phyloP scores from a whole-genome alignment of 92 coral and sea anemone species.

The Hydrozoanthus gracilis region DNA sequence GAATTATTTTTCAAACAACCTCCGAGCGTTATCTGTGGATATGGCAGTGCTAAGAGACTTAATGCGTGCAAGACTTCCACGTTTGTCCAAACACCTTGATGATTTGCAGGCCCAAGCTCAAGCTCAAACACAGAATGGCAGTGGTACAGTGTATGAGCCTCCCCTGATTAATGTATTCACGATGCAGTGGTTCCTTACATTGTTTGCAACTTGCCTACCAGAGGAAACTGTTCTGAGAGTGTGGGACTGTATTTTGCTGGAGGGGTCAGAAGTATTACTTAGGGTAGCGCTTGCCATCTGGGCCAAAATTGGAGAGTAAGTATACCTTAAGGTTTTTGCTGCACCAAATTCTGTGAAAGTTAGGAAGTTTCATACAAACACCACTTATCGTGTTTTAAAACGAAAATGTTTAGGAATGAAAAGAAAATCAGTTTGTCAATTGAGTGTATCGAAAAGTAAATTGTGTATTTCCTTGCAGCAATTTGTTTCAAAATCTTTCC shows the following conservation, averaged over 20 bases:
- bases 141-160: conserved; percentile 87
- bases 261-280: conserved; percentile 96
- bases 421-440: no score
- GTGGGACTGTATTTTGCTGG: conserved; percentile 97
- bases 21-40: conserved; percentile 96
- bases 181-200: conserved; percentile 99
- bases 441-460: no score
- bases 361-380: no score
- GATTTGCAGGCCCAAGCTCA: conserved; percentile 83
- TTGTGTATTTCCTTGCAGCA: no score
- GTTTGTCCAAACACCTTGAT: conserved; percentile 91
- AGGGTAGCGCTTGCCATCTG: conserved; percentile 98
- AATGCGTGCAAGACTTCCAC: conserved; percentile 87
- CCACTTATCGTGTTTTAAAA: no score
- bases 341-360: no score
- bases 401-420: no score
- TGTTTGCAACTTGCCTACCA: conserved; percentile 96
- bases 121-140: conserved; percentile 79
- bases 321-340: background rate
- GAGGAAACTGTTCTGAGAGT: conserved; percentile 96
- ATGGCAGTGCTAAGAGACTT: conserved; percentile 98
- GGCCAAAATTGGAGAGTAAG: conserved; percentile 97
- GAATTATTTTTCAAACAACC: conserved; percentile 97
- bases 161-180: conserved; percentile 98
- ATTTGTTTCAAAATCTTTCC: no score